Percentiles rank a stretch among this genome's conserved stretches.
Evolutionary conservation across 2,797 vertebrate genomes (phyloP).

Genomic region (Sebastes wilsoni): DNA sequence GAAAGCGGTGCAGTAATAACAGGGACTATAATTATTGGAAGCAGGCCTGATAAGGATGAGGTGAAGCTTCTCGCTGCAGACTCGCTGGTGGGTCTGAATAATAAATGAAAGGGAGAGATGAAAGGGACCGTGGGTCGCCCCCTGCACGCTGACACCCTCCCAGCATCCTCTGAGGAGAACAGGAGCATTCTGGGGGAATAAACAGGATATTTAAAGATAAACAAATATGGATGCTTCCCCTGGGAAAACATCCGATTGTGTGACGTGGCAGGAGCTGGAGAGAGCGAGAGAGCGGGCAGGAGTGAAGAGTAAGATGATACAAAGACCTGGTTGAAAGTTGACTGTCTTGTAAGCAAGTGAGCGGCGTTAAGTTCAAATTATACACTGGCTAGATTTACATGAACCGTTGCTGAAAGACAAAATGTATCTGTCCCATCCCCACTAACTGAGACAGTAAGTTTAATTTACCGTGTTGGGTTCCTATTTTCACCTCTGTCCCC

Average conservation of each 20-base stretch:
- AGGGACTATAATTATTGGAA: conserved; percentile 40
- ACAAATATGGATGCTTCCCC: conserved; percentile 34
- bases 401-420: background rate
- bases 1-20: conserved; percentile 19
- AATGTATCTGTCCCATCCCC: background rate
- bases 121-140: conserved; percentile 46
- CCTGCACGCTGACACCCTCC: conserved; percentile 28
- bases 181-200: conserved; percentile 43
- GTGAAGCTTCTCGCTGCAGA: conserved; percentile 22
- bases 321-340: background rate
- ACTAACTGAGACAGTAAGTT: background rate
- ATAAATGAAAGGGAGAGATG: conserved; percentile 60
- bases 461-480: background rate
- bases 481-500: background rate
- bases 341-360: background rate
- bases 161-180: conserved; percentile 22
- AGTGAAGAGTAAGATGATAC: background rate
- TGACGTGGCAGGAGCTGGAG: background rate
- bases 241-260: background rate
- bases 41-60: conserved; percentile 40
- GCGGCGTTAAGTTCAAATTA: background rate
- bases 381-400: background rate
- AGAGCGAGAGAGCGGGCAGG: background rate
- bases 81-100: conserved; percentile 48
- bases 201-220: conserved; percentile 61